These are phyloP conservation scores for Anadara kagoshimensis DNA, from an alignment of 1,140 invertebrate species.

Conservation along the genomic window DNA sequence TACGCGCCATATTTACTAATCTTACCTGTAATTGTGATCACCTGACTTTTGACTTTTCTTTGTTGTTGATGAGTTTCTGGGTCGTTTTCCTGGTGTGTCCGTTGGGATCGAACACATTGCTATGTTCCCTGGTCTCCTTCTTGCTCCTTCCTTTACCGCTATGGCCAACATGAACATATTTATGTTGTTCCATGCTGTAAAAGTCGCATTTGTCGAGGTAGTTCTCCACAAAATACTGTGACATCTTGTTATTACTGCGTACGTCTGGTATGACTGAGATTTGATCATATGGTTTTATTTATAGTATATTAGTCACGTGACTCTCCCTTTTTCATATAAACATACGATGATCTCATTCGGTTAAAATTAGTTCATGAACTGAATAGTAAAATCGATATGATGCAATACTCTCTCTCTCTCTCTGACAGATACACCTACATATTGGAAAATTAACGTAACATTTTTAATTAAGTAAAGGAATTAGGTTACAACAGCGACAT, in stretches of 20 bases:
- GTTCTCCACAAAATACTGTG: constrained; percentile 47
- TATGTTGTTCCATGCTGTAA: constrained; percentile 65
- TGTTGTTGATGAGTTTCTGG: constrained; percentile 67
- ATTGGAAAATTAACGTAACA: too few species aligned
- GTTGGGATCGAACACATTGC: constrained; percentile 60
- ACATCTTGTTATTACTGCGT: constrained; percentile 16
- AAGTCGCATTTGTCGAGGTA: constrained; percentile 63
- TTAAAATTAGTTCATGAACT: too few species aligned
- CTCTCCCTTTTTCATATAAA: too few species aligned
- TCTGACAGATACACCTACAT: too few species aligned
- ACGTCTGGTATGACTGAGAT: too few species aligned
- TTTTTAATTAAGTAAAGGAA: too few species aligned
- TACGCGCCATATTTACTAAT: neutral
- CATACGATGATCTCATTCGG: too few species aligned
- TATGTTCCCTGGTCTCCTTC: constrained; percentile 62
- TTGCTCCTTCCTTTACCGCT: constrained; percentile 68
- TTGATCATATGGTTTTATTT: too few species aligned
- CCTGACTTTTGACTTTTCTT: constrained; percentile 2
- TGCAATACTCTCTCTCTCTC: too few species aligned
- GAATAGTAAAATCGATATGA: too few species aligned
- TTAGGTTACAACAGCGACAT: too few species aligned
- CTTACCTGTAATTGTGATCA: constrained; percentile 13
- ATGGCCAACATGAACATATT: constrained; percentile 63
- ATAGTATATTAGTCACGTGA: too few species aligned
- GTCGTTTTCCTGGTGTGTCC: constrained; percentile 67